Base-by-base conservation (phyloP, 2,888 invertebrate species). In the Schizotus pectinicornis region DNA sequence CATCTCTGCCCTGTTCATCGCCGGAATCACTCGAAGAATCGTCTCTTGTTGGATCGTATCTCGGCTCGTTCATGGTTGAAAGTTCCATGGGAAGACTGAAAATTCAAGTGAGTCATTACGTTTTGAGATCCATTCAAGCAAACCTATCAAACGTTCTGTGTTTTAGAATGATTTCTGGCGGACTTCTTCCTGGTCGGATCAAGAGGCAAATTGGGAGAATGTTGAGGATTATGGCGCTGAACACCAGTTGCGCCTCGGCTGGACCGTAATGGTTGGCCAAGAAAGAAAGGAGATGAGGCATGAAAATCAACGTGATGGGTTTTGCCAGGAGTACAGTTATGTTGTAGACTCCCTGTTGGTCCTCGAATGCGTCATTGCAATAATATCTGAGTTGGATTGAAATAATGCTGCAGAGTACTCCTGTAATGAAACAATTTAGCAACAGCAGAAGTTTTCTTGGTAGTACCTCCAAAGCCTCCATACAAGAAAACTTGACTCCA, bases 391-490 rank as follows among this genome's bases (percentile, higher is more conserved):
- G 41, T 30, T 72, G 70, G 6, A 51, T 60, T 6, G 65, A 61
- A 6, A 71, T 66, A 12, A 72, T 46, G 30, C 64, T 67, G 32
- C 65, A 64, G 3, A 67, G 42, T 34, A 65, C 49, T 42, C 69
- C 67, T 70, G 48, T 22, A 64, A 65, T 32, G 31, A 59, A 48
- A 33, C n/a, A 30, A n/a, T 38, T 35, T 2, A 45, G 11, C n/a
- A 36, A 36, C 3, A 1, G n/a, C 9, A 33, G 8, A 35, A n/a
- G 9, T 11, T 13, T 36, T 35, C 14, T 30, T 9, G 34, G 43
- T 11, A 22, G 8, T 61, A 70, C 71, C 72, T 62, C 69, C 69
- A 50, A 66, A 67, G 47, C 69, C 33, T 56, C 67, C 70, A 48
- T 69, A 71, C 2, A 62, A 50, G n/a, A 60, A n/a, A 7, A 66